A percentile compares a stretch with the other conserved stretches of the same genome.
phyloP scores from a whole-genome alignment of 2,797 vertebrate genomes.

The Tokudaia tokunoshimensis region DNA sequence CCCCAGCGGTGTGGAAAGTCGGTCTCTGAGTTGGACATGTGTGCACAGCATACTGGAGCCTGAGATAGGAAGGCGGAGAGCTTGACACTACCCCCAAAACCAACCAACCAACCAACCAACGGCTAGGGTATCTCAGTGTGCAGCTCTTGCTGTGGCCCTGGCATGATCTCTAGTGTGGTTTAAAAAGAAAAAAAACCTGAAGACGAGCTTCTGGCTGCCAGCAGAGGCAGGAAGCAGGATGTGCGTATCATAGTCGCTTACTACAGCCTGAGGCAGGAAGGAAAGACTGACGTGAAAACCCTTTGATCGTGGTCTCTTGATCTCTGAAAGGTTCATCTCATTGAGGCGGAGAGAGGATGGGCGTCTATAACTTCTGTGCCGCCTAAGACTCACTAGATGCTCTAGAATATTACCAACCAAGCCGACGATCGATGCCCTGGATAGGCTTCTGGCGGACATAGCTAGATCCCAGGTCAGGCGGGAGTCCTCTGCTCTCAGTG shows the following conservation, averaged over 20 bases:
- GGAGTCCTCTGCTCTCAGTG: neutral
- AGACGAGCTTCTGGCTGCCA: neutral
- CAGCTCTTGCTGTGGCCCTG: neutral
- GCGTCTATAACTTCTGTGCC: neutral
- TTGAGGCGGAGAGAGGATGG: neutral
- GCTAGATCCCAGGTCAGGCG: neutral
- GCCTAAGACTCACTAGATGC: neutral
- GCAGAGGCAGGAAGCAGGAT: slow-evolving; percentile 44
- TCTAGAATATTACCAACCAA: neutral
- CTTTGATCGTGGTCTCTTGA: slow-evolving; percentile 18
- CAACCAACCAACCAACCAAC: no score
- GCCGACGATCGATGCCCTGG: neutral
- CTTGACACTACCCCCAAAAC: neutral
- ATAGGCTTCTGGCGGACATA: neutral
- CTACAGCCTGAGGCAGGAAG: neutral
- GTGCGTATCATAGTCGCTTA: neutral
- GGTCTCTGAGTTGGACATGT: neutral
- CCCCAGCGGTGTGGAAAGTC: neutral
- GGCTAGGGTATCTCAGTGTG: neutral
- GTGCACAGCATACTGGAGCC: neutral
- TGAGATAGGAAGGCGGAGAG: neutral
- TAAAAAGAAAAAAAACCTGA: neutral
- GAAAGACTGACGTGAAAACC: neutral
- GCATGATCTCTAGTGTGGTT: neutral
- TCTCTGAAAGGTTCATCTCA: slow-evolving; percentile 27